Evolutionary conservation across 1,140 invertebrate genomes (phyloP).

Genomic region (Trigoniulus corallinus): DNA sequence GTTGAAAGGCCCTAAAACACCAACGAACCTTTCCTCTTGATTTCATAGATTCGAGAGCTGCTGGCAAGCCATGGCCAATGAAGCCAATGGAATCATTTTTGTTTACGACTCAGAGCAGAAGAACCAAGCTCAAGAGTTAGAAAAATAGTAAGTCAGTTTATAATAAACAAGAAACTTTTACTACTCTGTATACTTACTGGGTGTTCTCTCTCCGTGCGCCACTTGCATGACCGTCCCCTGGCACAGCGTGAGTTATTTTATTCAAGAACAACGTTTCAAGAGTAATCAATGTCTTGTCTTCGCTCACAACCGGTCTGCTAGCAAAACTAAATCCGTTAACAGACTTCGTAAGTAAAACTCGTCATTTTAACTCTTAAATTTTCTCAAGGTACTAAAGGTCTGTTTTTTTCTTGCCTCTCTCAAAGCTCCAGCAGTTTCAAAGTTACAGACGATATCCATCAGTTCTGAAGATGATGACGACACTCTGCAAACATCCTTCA

Average conservation of each 20-base stretch:
- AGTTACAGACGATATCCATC: neutral
- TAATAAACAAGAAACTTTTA: neutral
- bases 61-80: conserved; percentile 55
- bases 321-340: conserved; percentile 9
- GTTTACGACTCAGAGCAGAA: conserved; percentile 45
- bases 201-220: too few species aligned
- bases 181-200: conserved; percentile 19
- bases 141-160: conserved; percentile 34
- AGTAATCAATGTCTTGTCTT: conserved; percentile 20
- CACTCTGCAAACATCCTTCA: conserved; percentile 45
- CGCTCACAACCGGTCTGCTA: conserved; percentile 15
- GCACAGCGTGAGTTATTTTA: too few species aligned
- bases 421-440: neutral
- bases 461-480: conserved; percentile 35
- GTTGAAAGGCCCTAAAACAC: too few species aligned
- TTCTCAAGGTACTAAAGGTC: neutral
- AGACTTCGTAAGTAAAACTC: conserved; percentile 11
- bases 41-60: conserved; percentile 48
- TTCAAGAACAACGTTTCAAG: conserved; percentile 30
- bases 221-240: too few species aligned
- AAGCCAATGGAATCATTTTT: conserved; percentile 52
- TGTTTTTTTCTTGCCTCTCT: neutral
- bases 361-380: too few species aligned
- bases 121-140: conserved; percentile 41
- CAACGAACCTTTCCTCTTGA: too few species aligned